phyloP scores from a whole-genome alignment of 2,797 vertebrate species.

The Manis javanica region DNA sequence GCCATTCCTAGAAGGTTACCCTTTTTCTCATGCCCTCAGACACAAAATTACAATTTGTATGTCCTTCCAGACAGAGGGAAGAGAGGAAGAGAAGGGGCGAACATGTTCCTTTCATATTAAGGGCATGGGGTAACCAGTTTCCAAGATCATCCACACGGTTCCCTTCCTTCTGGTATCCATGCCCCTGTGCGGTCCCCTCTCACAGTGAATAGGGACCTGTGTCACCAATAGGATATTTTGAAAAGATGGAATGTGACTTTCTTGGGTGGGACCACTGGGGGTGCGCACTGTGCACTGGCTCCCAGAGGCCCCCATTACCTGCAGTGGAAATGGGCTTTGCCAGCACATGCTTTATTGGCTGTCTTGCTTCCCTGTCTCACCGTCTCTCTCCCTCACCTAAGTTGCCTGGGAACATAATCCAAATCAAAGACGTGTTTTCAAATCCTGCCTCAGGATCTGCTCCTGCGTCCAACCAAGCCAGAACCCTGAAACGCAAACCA shows the following conservation, averaged over 20 bases:
- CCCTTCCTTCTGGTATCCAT: neutral
- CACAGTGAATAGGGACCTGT: neutral
- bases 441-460: neutral
- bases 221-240: neutral
- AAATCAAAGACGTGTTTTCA: neutral
- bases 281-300: neutral
- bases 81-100: neutral
- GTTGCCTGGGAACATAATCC: neutral
- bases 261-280: neutral
- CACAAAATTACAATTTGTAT: neutral
- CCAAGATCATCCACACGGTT: neutral
- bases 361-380: neutral
- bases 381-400: neutral
- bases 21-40: neutral
- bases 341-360: fast-evolving
- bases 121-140: neutral
- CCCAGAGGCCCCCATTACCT: neutral
- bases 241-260: neutral
- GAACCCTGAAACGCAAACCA: neutral
- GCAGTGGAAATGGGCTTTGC: neutral
- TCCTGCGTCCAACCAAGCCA: neutral
- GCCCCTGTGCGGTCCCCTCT: neutral
- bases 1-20: neutral
- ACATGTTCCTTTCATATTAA: neutral
- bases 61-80: neutral